Conservation (phyloP, 2,113 vertebrate genomes). For the Ranitomeya imitator region DNA sequence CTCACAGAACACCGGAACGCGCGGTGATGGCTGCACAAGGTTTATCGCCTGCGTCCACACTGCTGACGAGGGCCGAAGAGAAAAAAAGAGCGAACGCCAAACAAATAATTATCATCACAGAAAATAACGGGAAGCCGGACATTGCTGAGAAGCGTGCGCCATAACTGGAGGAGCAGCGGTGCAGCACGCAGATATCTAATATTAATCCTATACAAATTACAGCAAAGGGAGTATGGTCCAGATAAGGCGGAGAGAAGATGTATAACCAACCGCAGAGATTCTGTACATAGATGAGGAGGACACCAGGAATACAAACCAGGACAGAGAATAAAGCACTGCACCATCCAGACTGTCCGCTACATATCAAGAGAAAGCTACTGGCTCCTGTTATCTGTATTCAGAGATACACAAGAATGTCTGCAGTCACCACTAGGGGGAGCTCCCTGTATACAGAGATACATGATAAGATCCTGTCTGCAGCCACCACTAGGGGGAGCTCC, state of each 20-base stretch:
- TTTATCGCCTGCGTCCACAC: neutral
- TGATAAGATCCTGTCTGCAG: too few relatives aligned
- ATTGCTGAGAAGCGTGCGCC: neutral
- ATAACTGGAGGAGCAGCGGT: neutral
- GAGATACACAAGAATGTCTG: too few relatives aligned
- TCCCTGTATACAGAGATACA: too few relatives aligned
- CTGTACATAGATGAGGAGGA: too few relatives aligned
- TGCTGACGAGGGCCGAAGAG: neutral
- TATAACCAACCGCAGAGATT: too few relatives aligned
- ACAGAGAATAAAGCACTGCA: too few relatives aligned
- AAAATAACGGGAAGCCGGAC: neutral
- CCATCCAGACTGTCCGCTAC: too few relatives aligned
- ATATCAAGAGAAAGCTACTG: too few relatives aligned
- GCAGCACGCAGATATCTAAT: neutral
- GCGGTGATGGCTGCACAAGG: neutral
- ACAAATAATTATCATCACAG: constrained; percentile 19
- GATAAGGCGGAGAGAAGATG: neutral
- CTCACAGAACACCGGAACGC: neutral
- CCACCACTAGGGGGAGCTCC: too few relatives aligned
- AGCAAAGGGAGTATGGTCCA: neutral
- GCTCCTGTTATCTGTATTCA: too few relatives aligned
- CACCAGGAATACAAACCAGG: too few relatives aligned
- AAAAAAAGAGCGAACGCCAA: neutral
- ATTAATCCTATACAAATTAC: neutral
- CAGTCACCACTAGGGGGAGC: too few relatives aligned